Base-by-base conservation (phyloP, 2,888 invertebrate genomes). In the Galeruca laticollis region DNA sequence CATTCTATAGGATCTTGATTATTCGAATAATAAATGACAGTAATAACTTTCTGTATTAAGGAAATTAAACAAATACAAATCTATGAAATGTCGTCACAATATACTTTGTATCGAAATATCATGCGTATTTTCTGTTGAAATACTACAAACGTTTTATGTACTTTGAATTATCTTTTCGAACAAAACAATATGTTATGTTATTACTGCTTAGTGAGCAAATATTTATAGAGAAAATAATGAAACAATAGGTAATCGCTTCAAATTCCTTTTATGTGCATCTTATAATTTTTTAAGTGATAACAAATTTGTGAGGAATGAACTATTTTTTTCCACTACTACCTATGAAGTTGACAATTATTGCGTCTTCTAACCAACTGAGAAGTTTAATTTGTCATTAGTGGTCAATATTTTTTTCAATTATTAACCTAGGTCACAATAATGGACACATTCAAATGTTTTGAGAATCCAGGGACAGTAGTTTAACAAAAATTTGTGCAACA, bases 111-210 rank as follows among this genome's bases (percentile, higher is more conserved):
- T 18, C 15, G 18, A 40, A 40, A n/a, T 40, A 13, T 43, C 43
- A n/a, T 47, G 47, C 47, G 47, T 47, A 47, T 47, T 13, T n/a
- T 40, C n/a, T 40, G 40, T 40, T 40, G n/a, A 40, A 40, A 40
- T 40, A n/a, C n/a, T 5, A 40, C n/a, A 40, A 40, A 40, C 13
- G n/a, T 11, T 37, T 40, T 40, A 40, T 40, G 37, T 40, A 40
- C 40, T 47, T 47, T 47, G 47, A 15, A 47, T n/a, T 47, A 47
- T 15, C 15, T 47, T 47, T 47, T 47, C 15, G 47, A n/a, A 47
- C 15, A 47, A 18, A 47, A 47, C 47, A 47, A 47, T 47, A 9
- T 47, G 4, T 15, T 15, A 15, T 8, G 8, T 8, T 15, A 18
- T 47, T 47, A 15, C 18, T 47, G 15, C 15, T 15, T 47, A 47